Evolutionary conservation across 92 coral and sea anemone genomes (phyloP).

Genomic region (Siderastrea radians): DNA sequence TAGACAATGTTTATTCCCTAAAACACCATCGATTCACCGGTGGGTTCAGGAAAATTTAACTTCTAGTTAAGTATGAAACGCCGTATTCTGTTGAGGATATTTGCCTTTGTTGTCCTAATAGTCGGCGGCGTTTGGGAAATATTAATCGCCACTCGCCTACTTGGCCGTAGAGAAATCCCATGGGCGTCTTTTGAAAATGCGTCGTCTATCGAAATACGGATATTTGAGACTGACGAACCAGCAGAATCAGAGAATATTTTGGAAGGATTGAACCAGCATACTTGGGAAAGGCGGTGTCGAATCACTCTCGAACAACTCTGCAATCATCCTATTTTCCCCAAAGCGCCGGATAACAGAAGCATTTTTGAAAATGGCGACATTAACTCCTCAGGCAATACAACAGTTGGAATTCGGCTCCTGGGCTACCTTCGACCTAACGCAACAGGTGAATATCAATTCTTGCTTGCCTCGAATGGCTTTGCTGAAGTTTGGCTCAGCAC

Average conservation of each 20-base stretch:
- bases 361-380: constrained; percentile 23
- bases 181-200: neutral
- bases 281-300: constrained; percentile 49
- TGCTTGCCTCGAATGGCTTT: constrained; percentile 55
- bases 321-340: constrained; percentile 59
- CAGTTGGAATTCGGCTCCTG: constrained; percentile 40
- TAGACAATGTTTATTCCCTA: neutral
- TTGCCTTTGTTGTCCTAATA: neutral
- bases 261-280: constrained; percentile 48
- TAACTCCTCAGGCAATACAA: neutral
- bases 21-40: neutral
- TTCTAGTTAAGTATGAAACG: constrained; percentile 9
- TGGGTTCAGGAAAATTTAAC: neutral
- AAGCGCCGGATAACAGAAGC: constrained; percentile 56
- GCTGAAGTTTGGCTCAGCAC: constrained; percentile 65
- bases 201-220: neutral
- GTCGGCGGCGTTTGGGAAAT: constrained; percentile 11
- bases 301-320: constrained; percentile 49
- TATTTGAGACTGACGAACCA: neutral
- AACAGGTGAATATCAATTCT: constrained; percentile 52
- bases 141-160: neutral
- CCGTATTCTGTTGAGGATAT: neutral
- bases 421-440: constrained; percentile 63
- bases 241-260: neutral
- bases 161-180: constrained; percentile 12